Conservation (phyloP, 2,888 invertebrate genomes). For the Calephelis perditalis region DNA sequence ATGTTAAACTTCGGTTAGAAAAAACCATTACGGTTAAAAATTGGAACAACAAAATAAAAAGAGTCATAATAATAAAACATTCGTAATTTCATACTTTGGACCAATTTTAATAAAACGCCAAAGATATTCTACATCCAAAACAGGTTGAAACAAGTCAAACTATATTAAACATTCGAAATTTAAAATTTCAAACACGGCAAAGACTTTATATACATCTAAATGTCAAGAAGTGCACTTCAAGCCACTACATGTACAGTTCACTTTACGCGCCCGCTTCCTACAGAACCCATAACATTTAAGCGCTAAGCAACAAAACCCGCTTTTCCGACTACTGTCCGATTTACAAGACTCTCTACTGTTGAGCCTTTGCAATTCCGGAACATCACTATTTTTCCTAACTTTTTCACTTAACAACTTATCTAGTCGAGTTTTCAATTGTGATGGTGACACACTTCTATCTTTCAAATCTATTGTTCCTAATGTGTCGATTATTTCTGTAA, state of each 20-base stretch:
- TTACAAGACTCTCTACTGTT: conserved; percentile 63
- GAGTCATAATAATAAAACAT: no score
- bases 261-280: conserved; percentile 51
- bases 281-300: conserved; percentile 67
- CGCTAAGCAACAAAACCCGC: conserved; percentile 59
- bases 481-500: conserved; percentile 49
- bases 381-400: conserved; percentile 35
- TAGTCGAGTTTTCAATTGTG: conserved; percentile 80
- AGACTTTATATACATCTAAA: conserved; percentile 21
- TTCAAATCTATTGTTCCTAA: conserved; percentile 39
- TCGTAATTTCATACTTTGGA: no score
- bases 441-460: conserved; percentile 78
- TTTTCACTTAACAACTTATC: conserved; percentile 58
- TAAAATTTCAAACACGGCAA: conserved; percentile 17
- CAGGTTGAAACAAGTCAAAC: neutral
- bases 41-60: no score
- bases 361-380: conserved; percentile 50
- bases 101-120: no score
- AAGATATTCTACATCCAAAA: no score
- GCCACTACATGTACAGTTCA: conserved; percentile 53
- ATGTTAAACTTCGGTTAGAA: conserved; percentile 17
- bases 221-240: conserved; percentile 47
- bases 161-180: conserved; percentile 5
- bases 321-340: conserved; percentile 51
- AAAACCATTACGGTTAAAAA: no score